Evolutionary conservation across 2,888 invertebrate genomes (phyloP), one percentile per base, ranked within the genome.

Genomic region (Chaetoderma sp.): DNA sequence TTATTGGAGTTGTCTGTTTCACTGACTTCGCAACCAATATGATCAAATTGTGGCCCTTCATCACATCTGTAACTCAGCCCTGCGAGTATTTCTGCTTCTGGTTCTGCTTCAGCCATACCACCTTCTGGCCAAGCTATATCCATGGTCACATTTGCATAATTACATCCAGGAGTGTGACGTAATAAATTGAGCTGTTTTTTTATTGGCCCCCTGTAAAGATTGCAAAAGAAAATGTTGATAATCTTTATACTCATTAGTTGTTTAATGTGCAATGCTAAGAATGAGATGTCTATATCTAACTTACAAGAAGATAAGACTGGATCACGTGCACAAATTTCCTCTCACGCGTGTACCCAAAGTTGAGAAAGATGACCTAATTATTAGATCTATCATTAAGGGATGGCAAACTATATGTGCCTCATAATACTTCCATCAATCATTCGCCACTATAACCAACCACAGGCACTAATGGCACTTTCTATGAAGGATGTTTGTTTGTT

Each of bases 171-270:
- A 23, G 57, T 49, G 59, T 78, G 76, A 2, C 65, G 54, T 39
- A 65, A 39, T 8, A 70, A 54, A 60, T 80, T 80, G 5, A 52
- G 63, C 68, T 77, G 77, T 58, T 76, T 74, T 56, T 74, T 77
- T 30, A 80, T 61, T 25, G 79, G 71, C 6, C 79, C 78, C 50
- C 80, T 80, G 63, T 5, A 64, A 50, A 23, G n/a, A n/a, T n/a
- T n/a, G n/a, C n/a, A 30, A 55, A 33, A n/a, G 25, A 60, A 5
- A 59, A 16, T n/a, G n/a, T 25, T 28, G 16, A 27, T 2, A 45
- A 28, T 30, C 1, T 25, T 49, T 8, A 52, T 28, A 2, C 1
- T 1, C 1, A 8, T 18, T 52, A 32, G 30, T 13, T 60, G 18
- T 47, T 16, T 28, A 28, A 30, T 2, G 8, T 32, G 59, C 28